Evolutionary conservation across 2,797 vertebrate genomes (phyloP).

Genomic region (Spea hammondii): DNA sequence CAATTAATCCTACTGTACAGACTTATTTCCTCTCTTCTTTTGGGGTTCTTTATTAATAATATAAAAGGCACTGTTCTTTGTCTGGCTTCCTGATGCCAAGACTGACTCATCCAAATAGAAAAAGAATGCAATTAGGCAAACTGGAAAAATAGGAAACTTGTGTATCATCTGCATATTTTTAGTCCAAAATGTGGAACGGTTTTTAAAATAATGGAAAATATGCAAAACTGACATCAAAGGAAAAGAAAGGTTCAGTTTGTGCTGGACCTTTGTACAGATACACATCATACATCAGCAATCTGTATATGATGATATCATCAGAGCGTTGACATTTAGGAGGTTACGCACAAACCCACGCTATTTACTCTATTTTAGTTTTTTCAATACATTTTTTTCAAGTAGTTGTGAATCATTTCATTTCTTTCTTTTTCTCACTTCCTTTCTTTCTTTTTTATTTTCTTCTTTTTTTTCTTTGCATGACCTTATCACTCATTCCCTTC

Average conservation of each 20-base stretch:
- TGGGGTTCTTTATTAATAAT: constrained; percentile 13
- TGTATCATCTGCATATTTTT: constrained; percentile 27
- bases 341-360: not conserved
- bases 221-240: constrained; percentile 20
- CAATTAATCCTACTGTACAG: not conserved
- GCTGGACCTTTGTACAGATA: not conserved
- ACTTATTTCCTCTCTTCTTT: not conserved
- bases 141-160: constrained; percentile 9
- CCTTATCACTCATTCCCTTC: no score
- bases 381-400: no score
- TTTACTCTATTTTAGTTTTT: no score
- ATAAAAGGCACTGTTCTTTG: constrained; percentile 21
- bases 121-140: constrained; percentile 27
- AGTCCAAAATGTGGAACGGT: constrained; percentile 25
- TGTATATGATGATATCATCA: not conserved
- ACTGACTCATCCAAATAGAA: constrained; percentile 20
- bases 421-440: no score
- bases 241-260: constrained; percentile 7
- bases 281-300: constrained; percentile 7
- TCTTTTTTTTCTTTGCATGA: no score
- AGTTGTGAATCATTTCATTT: no score
- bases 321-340: not conserved
- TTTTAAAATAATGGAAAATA: constrained; percentile 10
- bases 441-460: no score
- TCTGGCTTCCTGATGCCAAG: constrained; percentile 19